Base-by-base conservation (phyloP, 2,113 vertebrate genomes). In the Chunga burmeisteri region DNA sequence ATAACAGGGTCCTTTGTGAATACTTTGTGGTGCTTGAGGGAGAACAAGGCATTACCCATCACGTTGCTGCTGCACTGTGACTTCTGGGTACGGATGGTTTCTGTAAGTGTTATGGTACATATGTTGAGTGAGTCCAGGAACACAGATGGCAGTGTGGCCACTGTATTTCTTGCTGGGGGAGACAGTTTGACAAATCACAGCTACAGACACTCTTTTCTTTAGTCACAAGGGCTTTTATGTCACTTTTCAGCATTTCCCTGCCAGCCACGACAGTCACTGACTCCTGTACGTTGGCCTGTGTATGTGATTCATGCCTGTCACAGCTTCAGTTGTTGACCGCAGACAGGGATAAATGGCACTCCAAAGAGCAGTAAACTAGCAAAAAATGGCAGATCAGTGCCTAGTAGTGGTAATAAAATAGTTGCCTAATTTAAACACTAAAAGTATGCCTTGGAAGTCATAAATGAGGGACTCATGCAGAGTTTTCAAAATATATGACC, bases 171-270 rank as follows among this genome's bases (percentile, higher is more conserved):
- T 80, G 53, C 77, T 52, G 32, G 58, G 79, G 22, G 56, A 94
- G 62, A 90, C 78, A 83, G 5, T 73, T 91, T 93, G 81, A 97
- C 86, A 95, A 55, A 90, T 18, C 65, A 82, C 79, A 68, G 71
- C 79, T 72, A 87, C 32, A 49, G 90, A 86, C 63, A 94, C 85
- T 40, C 58, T 85, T 86, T 50, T 82, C 93, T 95, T 87, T 8
- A 25, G 88, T 95, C 80, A 65, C 3, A 14, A 25, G 50, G 47
- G 63, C 53, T 53, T 94, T 52, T 72, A n/a, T 61, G 93, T 74
- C 47, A 70, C 52, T 94, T 83, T 86, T 86, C 75, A 81, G 90
- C 88, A 73, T 81, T 5, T 78, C 71, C 80, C 93, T 93, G 86
- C 83, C 89, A 93, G 66, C 75, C 88, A 93, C 17, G 9, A 83